Base-by-base conservation (phyloP, 2,888 invertebrate species). In the Schizaphis graminum region DNA sequence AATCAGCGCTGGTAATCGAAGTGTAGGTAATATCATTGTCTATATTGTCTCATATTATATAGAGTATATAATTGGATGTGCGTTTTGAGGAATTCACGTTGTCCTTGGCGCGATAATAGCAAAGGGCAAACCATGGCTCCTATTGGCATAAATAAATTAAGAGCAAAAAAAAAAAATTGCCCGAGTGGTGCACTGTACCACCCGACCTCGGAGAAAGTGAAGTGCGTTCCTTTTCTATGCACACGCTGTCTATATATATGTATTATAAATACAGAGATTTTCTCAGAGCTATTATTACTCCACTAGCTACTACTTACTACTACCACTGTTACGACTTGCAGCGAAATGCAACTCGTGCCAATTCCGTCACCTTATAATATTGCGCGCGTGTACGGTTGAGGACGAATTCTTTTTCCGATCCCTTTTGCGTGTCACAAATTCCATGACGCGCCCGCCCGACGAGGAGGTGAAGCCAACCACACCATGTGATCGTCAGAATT, bases 271-370 rank as follows among this genome's bases (percentile, higher is more conserved):
- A n/a, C n/a, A n/a, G n/a, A n/a, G n/a, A n/a, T 91, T 44, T 35
- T 26, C 92, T 44, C 28, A 41, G 87, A 47, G 92, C 87, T 92
- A 92, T 92, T 92, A 88, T 92, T 92, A 92, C 28, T 41, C 67
- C 49, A 21, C 24, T 35, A 35, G 21, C 35, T 84, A 44, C n/a
- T 86, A 77, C 49, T 53, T 84, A 44, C n/a, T 86, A 77, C 49
- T 53, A 53, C 61, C 35, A 67, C 87, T 35, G 41, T 67, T 35
- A 57, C 91, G 56, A 85, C 49, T 91, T 57, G 57, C 61, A n/a
- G 28, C 47, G 26, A 91, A 47, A 57, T 47, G 49, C 47, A 77
- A 85, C 53, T 47, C 91, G 92, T 87, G 92, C 92, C 92, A 92
- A 92, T 87, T n/a, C 24, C 57, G 26, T 86, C 24, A 87, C 61